These are phyloP conservation scores for Cyphomyrus plagiostoma DNA, from an alignment of 2,113 vertebrate genomes.

Conservation along the genomic window DNA sequence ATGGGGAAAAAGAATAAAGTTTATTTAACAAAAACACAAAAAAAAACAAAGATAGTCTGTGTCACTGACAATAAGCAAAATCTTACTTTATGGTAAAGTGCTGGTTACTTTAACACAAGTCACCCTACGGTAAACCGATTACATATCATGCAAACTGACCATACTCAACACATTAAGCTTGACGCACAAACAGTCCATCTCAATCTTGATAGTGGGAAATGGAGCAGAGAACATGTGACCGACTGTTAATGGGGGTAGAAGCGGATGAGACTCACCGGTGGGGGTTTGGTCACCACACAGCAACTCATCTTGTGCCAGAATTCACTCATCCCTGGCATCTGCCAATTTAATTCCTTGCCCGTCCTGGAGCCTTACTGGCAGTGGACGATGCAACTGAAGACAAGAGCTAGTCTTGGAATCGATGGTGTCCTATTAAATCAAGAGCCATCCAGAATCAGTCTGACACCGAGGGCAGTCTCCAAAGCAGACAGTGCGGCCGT, in stretches of 20 bases:
- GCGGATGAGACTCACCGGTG: slow-evolving; percentile 67
- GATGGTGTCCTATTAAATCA: not conserved
- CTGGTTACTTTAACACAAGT: not conserved
- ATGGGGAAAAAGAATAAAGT: not conserved
- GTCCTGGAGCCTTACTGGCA: slow-evolving; percentile 51
- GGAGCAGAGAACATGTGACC: not conserved
- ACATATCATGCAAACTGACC: not conserved
- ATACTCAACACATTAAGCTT: not conserved
- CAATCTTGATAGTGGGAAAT: not conserved
- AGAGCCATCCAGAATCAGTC: not conserved
- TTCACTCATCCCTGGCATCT: slow-evolving; percentile 71
- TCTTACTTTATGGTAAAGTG: not conserved
- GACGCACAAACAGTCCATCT: not conserved
- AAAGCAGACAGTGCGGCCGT: not conserved
- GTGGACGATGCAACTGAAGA: slow-evolving; percentile 7
- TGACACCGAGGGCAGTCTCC: not conserved
- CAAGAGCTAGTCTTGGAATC: not conserved
- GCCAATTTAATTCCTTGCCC: slow-evolving; percentile 33
- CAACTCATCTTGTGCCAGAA: slow-evolving; percentile 95
- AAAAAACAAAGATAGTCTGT: not conserved
- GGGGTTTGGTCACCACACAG: slow-evolving; percentile 83
- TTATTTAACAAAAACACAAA: not conserved
- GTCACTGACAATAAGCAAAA: not conserved
- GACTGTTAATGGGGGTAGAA: not conserved
- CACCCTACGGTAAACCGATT: not conserved